A percentile compares a stretch with the other conserved stretches of the same genome.
Conservation (phyloP, 2,888 invertebrate genomes). For the Clusia tigrina region DNA sequence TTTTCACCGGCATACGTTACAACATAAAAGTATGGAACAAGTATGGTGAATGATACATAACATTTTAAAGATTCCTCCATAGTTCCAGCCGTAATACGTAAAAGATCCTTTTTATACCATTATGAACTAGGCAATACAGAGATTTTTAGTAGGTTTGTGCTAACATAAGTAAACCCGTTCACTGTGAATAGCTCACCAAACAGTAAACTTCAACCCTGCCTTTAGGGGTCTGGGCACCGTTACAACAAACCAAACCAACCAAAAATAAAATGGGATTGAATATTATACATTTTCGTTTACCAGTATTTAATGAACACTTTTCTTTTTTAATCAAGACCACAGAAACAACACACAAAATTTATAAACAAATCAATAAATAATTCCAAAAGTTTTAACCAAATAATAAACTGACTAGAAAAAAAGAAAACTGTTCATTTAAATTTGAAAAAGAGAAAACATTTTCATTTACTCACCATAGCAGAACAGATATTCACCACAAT, state of each 20-base stretch:
- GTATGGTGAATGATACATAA: neutral
- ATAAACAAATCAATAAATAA: constrained; percentile 29
- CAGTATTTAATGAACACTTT: constrained; percentile 65
- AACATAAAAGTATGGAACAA: constrained; percentile 1
- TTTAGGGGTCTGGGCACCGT: no score
- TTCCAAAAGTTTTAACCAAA: constrained; percentile 22
- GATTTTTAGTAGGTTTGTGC: no score
- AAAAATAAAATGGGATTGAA: constrained; percentile 62
- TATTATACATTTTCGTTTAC: constrained; percentile 67
- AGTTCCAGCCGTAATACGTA: neutral
- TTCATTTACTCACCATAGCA: constrained; percentile 6
- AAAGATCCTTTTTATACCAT: constrained; percentile 29
- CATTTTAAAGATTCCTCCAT: neutral
- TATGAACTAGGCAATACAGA: no score
- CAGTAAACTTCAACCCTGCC: no score
- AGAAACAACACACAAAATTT: constrained; percentile 29
- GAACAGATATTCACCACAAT: neutral
- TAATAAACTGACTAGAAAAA: no score
- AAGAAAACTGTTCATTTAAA: constrained; percentile 57
- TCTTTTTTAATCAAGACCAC: constrained; percentile 47
- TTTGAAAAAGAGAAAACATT: neutral
- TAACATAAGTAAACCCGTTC: no score
- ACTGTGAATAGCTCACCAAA: no score
- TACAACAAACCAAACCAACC: constrained; percentile 29
- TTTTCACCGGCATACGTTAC: neutral